A percentile compares a stretch with the other conserved stretches of the same genome.
Conservation (phyloP, 2,113 vertebrate species). For the Myrmophylax atrothorax region DNA sequence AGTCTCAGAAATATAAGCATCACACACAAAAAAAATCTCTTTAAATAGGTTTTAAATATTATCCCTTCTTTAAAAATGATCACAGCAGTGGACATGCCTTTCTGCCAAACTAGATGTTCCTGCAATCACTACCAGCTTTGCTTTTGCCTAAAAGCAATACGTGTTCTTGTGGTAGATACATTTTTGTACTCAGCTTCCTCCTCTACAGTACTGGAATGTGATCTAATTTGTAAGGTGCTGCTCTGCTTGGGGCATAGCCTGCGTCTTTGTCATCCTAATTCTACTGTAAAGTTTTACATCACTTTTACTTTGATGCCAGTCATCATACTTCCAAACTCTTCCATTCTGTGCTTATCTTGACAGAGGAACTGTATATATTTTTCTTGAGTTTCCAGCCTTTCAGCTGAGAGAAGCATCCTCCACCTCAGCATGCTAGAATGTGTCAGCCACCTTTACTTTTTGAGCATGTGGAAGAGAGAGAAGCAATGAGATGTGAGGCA, state of each 20-base stretch:
- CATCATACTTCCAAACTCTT: background rate
- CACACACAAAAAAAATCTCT: background rate
- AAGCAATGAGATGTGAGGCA: too few species aligned
- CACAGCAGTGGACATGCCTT: background rate
- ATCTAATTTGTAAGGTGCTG: background rate
- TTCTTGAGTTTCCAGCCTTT: background rate
- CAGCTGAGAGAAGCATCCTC: background rate
- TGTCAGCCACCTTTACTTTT: background rate
- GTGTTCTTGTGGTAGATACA: fast-evolving
- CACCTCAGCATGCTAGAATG: background rate
- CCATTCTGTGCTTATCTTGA: background rate
- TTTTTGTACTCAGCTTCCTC: background rate
- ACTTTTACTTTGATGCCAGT: background rate
- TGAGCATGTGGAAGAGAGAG: fast-evolving
- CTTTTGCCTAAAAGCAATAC: background rate
- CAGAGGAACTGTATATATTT: background rate
- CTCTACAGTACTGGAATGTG: background rate
- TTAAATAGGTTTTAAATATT: background rate
- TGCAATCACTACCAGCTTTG: background rate
- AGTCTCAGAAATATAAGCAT: background rate
- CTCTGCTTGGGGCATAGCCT: background rate
- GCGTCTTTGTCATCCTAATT: background rate
- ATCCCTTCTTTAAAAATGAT: background rate
- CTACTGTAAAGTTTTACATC: background rate
- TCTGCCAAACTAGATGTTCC: background rate